Conservation (phyloP, 2,113 vertebrate genomes). For the Elanus axillaris region DNA sequence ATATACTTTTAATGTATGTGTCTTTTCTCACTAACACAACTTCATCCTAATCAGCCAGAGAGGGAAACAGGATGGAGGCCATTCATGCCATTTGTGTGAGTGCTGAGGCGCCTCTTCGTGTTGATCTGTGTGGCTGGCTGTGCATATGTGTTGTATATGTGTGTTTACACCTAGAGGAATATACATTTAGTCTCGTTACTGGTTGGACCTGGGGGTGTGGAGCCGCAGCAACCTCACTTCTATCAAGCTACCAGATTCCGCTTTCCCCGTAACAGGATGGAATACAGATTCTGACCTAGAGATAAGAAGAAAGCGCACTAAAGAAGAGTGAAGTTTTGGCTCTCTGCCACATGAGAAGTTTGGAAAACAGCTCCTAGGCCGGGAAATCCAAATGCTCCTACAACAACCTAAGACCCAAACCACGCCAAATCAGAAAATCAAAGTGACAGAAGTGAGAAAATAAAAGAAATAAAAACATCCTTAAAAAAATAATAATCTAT, state of each 20-base stretch:
- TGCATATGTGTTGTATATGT: fast-evolving
- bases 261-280: neutral
- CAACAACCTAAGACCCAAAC: neutral
- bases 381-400: neutral
- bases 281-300: neutral
- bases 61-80: neutral
- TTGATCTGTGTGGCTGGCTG: neutral
- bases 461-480: neutral
- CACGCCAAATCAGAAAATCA: neutral
- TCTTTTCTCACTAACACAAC: neutral
- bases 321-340: neutral
- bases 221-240: neutral
- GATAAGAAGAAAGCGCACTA: neutral
- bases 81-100: neutral
- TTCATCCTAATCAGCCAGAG: neutral
- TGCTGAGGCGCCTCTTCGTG: fast-evolving
- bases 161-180: neutral
- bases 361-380: neutral
- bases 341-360: neutral
- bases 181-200: neutral
- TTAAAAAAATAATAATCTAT: neutral
- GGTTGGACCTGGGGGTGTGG: neutral
- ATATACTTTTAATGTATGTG: neutral
- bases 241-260: neutral
- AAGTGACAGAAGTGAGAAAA: neutral